phyloP scores from a whole-genome alignment of 2,113 vertebrate genomes.

The Hymenochirus boettgeri region DNA sequence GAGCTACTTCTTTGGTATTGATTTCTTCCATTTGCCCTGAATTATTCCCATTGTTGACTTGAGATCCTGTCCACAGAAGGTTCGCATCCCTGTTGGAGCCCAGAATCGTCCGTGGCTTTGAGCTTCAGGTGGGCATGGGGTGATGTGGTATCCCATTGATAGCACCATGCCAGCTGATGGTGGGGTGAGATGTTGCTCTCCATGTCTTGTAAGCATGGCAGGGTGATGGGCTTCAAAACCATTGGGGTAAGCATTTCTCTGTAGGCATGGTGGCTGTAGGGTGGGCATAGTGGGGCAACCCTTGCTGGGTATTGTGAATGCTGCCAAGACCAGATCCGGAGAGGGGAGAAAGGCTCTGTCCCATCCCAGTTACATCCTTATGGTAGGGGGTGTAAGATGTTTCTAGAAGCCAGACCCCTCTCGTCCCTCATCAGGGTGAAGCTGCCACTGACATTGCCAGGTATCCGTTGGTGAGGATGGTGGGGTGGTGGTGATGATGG shows the following conservation, averaged over 20 bases:
- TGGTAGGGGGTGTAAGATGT: constrained; percentile 93
- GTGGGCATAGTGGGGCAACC: constrained; percentile 87
- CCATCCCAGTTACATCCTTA: constrained; percentile 91
- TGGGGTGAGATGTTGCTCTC: constrained; percentile 85
- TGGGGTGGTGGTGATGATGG: constrained; percentile 76
- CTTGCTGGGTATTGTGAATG: constrained; percentile 89
- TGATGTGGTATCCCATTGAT: constrained; percentile 91
- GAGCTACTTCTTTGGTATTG: constrained; percentile 98
- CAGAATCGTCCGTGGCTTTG: constrained; percentile 84
- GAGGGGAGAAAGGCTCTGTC: constrained; percentile 87
- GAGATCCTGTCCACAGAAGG: constrained; percentile 75
- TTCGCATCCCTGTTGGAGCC: constrained; percentile 79
- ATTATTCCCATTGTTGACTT: constrained; percentile 75
- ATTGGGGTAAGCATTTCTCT: constrained; percentile 93
- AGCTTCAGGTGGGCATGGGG: constrained; percentile 87
- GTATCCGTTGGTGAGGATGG: constrained; percentile 80
- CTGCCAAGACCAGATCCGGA: constrained; percentile 84
- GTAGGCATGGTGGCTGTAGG: constrained; percentile 84
- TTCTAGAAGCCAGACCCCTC: constrained; percentile 88
- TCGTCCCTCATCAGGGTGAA: constrained; percentile 96
- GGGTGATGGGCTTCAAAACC: constrained; percentile 91
- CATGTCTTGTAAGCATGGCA: constrained; percentile 85
- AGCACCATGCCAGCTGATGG: constrained; percentile 89
- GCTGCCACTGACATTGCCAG: constrained; percentile 89
- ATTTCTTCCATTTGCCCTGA: constrained; percentile 97